Percentiles rank a stretch among this genome's conserved stretches.
phyloP scores from a whole-genome alignment of 2,797 vertebrate species.

The Eulemur mongoz region DNA sequence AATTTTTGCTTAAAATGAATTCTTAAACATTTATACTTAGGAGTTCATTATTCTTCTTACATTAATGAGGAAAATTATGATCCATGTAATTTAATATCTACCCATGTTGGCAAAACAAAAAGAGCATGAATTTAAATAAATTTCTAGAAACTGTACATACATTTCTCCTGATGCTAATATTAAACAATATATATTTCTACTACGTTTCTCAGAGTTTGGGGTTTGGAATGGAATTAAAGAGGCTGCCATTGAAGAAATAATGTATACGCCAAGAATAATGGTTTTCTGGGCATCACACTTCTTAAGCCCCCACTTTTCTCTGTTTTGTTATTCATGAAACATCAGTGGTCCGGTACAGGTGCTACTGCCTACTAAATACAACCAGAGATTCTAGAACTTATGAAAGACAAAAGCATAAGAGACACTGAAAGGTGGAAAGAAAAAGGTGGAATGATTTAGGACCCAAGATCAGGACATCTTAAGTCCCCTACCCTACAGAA shows the following conservation, averaged over 20 bases:
- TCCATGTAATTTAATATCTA: neutral
- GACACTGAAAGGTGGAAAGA: neutral
- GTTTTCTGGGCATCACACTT: neutral
- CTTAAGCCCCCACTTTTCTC: accelerated
- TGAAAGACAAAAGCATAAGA: neutral
- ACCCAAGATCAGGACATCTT: neutral
- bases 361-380: neutral
- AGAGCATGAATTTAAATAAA: neutral
- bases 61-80: neutral
- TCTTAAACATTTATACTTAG: neutral
- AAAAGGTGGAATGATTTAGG: neutral
- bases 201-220: neutral
- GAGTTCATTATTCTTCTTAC: neutral
- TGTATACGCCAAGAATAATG: no score
- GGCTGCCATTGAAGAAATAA: accelerated
- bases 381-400: neutral
- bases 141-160: neutral
- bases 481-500: accelerated
- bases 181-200: neutral
- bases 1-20: neutral
- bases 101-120: neutral
- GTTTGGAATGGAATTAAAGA: neutral
- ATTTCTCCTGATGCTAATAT: neutral
- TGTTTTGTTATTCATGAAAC: neutral
- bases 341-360: neutral